Base-by-base conservation (phyloP, 2,888 invertebrate genomes). In the Exocentrus adspersus region DNA sequence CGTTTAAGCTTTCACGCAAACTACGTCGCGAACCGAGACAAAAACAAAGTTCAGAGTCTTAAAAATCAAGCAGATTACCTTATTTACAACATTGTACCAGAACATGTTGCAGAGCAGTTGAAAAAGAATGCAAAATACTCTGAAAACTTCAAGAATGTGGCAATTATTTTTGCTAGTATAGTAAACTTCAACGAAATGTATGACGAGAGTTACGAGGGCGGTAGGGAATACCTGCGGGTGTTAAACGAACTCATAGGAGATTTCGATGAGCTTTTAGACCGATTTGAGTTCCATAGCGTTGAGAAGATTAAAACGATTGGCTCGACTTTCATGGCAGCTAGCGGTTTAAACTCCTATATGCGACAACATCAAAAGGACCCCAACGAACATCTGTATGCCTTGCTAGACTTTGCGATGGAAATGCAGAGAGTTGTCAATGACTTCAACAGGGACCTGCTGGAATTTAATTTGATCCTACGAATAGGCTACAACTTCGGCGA, bases 231-330 rank as follows among this genome's bases (percentile, higher is more conserved):
- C 81, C 84, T 98, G 70, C 86, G 98, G 12, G 97, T 98, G 7
- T 86, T 98, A 52, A 98, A 98, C 83, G 98, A 98, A 80, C 85
- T 98, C 56, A 95, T 97, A 67, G 95, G 93, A 0, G 98, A 98
- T 82, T 97, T 98, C 77, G 98, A 98, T 79, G 97, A 97, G 77
- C 84, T 98, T 51, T 83, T 98, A 5, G 92, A 93, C 64, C 87
- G 91, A 43, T 87, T 90, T 0, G 90, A 93, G 71, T 97, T 93
- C 76, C 88, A 89, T 42, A 91, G 93, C 73, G 94, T 98, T 4
- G 97, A 98, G 81, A 98, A 98, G 84, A 98, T 98, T 69, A 98
- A 98, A 83, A 97, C 98, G 0, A 98, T 98, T 66, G 96, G 95
- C 3, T 94, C 95, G 70, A 96, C 97, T 0, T 97, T 97, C 77